A percentile compares a stretch with the other conserved stretches of the same genome.
Conservation (phyloP, 2,888 invertebrate species). For the Acheta domesticus region DNA sequence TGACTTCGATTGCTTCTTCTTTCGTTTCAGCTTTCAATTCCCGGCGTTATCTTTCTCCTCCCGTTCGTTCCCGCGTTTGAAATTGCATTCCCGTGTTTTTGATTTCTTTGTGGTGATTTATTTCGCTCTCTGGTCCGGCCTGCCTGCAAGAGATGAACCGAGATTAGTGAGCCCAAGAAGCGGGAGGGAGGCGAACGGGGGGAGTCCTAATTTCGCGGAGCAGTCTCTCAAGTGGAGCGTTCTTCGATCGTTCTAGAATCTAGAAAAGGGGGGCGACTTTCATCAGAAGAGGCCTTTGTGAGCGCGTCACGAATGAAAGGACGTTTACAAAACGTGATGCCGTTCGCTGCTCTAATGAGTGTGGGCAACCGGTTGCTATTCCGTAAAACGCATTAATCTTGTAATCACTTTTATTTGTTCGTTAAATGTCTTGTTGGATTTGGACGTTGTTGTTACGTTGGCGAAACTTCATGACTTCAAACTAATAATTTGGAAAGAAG, state of each 20-base stretch:
- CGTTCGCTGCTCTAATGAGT: no score
- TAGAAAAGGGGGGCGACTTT: no score
- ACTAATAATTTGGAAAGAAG: no score
- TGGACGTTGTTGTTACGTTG: no score
- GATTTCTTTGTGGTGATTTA: slow-evolving; percentile 2
- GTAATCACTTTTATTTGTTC: no score
- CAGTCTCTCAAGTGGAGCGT: neutral
- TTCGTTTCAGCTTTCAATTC: slow-evolving; percentile 3
- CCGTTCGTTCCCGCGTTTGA: neutral
- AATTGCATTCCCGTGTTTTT: slow-evolving; percentile 18
- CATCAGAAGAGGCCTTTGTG: neutral
- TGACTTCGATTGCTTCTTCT: neutral
- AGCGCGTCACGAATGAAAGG: neutral
- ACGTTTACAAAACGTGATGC: no score
- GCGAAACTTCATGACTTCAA: no score
- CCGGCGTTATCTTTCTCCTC: neutral
- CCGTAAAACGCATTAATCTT: no score
- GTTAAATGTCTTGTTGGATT: no score
- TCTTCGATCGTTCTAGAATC: neutral
- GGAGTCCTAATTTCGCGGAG: neutral
- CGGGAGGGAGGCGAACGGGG: neutral
- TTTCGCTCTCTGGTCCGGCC: neutral
- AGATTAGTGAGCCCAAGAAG: neutral
- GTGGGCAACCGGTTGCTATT: no score
- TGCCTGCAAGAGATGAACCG: neutral